A percentile compares a stretch with the other conserved stretches of the same genome.
Evolutionary conservation across 35 echinoderm and acorn worm species (phyloP).

Genomic region (Anneissia japonica): DNA sequence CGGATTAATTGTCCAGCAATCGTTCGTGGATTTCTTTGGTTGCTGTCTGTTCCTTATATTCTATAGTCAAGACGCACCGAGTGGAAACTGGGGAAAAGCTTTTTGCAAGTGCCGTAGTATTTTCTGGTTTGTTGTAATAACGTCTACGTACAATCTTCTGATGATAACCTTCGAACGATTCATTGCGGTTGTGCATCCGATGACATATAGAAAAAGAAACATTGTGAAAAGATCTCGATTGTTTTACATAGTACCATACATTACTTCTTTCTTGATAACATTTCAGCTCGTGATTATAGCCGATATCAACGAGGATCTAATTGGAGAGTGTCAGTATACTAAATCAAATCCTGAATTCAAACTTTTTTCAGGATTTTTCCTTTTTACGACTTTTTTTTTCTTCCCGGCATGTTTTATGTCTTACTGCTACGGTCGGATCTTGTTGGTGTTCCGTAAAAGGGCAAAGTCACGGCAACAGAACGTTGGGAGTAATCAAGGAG

Average conservation of each 20-base stretch:
- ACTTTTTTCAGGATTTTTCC: neutral
- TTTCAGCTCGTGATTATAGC: neutral
- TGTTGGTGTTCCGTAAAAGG: neutral
- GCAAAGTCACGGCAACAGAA: neutral
- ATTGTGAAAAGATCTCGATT: neutral
- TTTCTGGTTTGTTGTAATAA: neutral
- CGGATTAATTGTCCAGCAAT: neutral
- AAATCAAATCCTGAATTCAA: neutral
- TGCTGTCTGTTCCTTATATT: neutral
- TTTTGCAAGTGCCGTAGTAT: neutral
- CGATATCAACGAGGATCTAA: neutral
- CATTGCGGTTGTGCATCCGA: neutral
- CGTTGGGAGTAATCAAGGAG: neutral
- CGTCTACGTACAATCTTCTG: neutral
- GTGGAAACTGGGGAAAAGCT: neutral
- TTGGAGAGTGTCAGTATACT: neutral
- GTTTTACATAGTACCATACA: neutral
- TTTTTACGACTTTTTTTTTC: neutral
- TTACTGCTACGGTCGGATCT: neutral
- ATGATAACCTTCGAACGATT: neutral
- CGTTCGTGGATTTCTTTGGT: neutral
- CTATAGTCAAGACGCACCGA: neutral
- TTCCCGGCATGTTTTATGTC: neutral
- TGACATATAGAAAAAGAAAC: neutral
- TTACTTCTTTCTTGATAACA: neutral